Evolutionary conservation across 2,888 invertebrate genomes (phyloP).

Genomic region (Pseudolycoriella hygida): DNA sequence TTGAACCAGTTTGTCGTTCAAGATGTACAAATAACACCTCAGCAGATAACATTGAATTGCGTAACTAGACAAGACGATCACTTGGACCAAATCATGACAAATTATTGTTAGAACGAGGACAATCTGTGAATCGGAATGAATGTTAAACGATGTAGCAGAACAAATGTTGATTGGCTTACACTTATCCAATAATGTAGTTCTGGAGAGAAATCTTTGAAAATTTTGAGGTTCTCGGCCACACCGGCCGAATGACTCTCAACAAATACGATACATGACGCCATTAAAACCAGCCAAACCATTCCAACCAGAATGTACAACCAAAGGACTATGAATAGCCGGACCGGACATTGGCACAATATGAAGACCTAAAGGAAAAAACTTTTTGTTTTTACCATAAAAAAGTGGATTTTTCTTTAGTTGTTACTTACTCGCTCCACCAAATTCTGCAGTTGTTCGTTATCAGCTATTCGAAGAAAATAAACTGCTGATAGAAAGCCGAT

Average conservation of each 20-base stretch:
- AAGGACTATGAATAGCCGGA: conserved; percentile 45
- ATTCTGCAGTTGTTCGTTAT: conserved; percentile 68
- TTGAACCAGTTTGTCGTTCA: conserved; percentile 53
- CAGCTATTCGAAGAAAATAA: conserved; percentile 53
- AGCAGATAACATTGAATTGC: conserved; percentile 65
- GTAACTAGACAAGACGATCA: conserved; percentile 66
- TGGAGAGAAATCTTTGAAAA: background rate
- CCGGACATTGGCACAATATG: conserved; percentile 50
- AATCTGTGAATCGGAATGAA: conserved; percentile 35
- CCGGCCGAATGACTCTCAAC: conserved; percentile 6
- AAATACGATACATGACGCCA: background rate
- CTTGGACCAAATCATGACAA: conserved; percentile 66
- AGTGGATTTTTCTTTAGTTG: too few relatives aligned
- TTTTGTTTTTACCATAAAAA: background rate
- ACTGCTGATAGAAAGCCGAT: conserved; percentile 54
- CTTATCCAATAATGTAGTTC: background rate
- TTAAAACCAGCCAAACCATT: conserved; percentile 42
- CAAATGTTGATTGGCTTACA: too few relatives aligned
- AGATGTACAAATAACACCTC: conserved; percentile 52
- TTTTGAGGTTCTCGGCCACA: background rate
- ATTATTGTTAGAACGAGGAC: conserved; percentile 48
- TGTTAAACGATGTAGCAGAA: too few relatives aligned
- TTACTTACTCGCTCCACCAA: conserved; percentile 61
- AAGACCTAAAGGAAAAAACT: conserved; percentile 37
- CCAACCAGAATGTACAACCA: conserved; percentile 63